Evolutionary conservation across 2,113 vertebrate genomes (phyloP).

Genomic region (Pachycephala philippinensis): DNA sequence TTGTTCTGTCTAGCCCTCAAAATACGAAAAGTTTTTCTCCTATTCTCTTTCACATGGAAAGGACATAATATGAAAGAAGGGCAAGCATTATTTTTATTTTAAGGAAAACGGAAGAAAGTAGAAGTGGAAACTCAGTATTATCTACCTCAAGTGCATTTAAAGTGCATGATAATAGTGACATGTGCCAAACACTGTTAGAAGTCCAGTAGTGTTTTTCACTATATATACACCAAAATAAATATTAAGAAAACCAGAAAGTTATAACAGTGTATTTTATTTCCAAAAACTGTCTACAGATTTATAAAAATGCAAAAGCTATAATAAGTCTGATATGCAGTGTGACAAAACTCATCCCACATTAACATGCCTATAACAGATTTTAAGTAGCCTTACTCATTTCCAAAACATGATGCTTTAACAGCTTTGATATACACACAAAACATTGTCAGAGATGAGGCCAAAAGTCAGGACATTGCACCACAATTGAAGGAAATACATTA

Average conservation of each 20-base stretch:
- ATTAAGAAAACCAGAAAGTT: neutral
- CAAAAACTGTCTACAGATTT: neutral
- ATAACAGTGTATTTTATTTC: neutral
- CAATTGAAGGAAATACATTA: conserved; percentile 57
- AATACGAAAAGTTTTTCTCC: neutral
- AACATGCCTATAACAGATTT: neutral
- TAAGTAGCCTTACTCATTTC: neutral
- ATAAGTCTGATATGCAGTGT: neutral
- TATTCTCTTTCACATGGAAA: neutral
- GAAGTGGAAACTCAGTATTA: neutral
- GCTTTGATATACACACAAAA: neutral
- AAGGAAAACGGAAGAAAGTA: neutral
- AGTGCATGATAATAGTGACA: neutral
- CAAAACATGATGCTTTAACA: neutral
- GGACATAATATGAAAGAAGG: neutral
- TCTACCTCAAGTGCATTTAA: neutral
- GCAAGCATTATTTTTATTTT: neutral
- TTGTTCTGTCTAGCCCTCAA: neutral
- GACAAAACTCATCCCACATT: neutral
- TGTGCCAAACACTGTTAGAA: neutral
- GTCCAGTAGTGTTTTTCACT: neutral
- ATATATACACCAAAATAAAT: neutral
- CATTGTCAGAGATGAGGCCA: conserved; percentile 21
- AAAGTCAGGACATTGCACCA: conserved; percentile 41
- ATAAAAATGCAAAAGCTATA: neutral